These are phyloP conservation scores for Heliothis subflexa DNA, from an alignment of 1,140 invertebrate species.

Conservation along the genomic window DNA sequence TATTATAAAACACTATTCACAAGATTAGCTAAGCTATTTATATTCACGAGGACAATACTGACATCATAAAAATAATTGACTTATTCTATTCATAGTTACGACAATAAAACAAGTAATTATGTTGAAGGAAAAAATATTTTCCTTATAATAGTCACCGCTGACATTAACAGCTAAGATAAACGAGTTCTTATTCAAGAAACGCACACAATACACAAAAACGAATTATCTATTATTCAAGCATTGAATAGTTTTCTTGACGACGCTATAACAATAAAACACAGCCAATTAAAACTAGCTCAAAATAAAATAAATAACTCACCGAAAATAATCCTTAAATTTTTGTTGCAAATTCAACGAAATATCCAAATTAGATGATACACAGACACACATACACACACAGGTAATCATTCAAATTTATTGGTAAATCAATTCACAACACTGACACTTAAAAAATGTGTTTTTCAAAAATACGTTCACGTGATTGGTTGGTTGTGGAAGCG, in stretches of 20 bases:
- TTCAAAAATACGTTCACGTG: constrained; percentile 48
- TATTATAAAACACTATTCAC: constrained; percentile 14
- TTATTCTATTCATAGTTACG: constrained; percentile 15
- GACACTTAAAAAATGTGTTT: constrained; percentile 49
- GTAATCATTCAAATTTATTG: constrained; percentile 18
- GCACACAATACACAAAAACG: constrained; percentile 16
- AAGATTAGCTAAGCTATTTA: not conserved
- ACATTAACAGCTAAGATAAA: not conserved
- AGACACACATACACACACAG: constrained; percentile 53
- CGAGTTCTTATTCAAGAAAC: not conserved
- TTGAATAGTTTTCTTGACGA: constrained; percentile 17
- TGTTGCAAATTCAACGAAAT: constrained; percentile 42
- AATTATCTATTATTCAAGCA: constrained; percentile 24
- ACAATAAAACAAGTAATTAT: constrained; percentile 42
- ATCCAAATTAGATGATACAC: constrained; percentile 43
- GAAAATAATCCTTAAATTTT: constrained; percentile 57
- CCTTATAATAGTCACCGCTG: constrained; percentile 18
- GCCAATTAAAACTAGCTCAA: constrained; percentile 53
- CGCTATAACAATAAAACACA: constrained; percentile 59
- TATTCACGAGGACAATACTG: constrained; percentile 29
- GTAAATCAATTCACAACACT: constrained; percentile 39
- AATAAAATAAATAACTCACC: constrained; percentile 64
- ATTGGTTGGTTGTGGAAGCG: constrained; percentile 22
- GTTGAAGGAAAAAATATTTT: constrained; percentile 28
- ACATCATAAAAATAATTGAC: constrained; percentile 44